Evolutionary conservation across 2,797 vertebrate genomes (phyloP).

Genomic region (Pseudocheirus occidentalis): DNA sequence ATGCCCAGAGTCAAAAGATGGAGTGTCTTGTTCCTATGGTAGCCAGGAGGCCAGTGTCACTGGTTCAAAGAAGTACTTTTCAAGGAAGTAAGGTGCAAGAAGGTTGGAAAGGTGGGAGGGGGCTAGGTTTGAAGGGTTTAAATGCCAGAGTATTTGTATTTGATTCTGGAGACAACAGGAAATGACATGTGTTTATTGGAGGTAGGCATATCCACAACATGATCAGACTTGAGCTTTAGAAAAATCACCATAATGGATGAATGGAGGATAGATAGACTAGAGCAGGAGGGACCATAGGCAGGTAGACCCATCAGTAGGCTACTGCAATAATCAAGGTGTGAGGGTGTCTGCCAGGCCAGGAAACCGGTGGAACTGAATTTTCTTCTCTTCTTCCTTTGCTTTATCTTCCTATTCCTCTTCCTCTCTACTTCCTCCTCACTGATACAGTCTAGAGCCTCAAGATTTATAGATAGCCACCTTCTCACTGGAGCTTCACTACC

Average conservation of each 20-base stretch:
- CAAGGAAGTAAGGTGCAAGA: not conserved
- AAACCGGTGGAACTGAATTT: too few relatives aligned
- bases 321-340: not conserved
- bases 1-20: not conserved
- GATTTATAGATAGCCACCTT: too few relatives aligned
- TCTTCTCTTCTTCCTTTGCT: too few relatives aligned
- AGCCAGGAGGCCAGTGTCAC: not conserved
- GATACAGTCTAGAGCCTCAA: too few relatives aligned
- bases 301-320: not conserved
- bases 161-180: not conserved
- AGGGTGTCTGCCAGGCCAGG: too few relatives aligned
- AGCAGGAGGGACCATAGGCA: not conserved
- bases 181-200: not conserved
- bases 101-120: not conserved
- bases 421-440: too few relatives aligned
- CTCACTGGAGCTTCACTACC: too few relatives aligned
- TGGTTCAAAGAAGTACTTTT: not conserved
- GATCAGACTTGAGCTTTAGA: not conserved
- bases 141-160: not conserved
- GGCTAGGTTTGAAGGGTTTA: too few relatives aligned
- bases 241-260: not conserved
- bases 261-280: not conserved
- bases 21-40: not conserved
- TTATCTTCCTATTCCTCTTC: too few relatives aligned
- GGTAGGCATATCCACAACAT: not conserved